Percentiles rank a stretch among this genome's conserved stretches.
Evolutionary conservation across 2,797 vertebrate genomes (phyloP).

Genomic region (Sphenopsis melanotis): DNA sequence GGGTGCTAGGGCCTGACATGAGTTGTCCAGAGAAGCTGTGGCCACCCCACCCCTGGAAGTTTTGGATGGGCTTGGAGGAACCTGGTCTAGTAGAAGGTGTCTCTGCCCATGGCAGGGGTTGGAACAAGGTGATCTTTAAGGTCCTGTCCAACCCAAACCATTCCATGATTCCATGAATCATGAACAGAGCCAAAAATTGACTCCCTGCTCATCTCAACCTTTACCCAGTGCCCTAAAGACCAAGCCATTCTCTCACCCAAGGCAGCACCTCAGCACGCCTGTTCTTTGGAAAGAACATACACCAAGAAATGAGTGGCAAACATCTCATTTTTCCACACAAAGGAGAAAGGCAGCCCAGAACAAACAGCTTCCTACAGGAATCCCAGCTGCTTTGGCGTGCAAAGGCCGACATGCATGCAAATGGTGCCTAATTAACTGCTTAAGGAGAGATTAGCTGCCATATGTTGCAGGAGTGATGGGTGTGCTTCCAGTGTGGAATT

Average conservation of each 20-base stretch:
- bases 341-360: neutral
- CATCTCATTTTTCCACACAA: neutral
- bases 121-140: neutral
- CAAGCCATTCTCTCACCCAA: accelerated
- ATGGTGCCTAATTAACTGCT: slow-evolving; percentile 63
- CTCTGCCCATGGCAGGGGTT: neutral
- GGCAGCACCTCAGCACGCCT: neutral
- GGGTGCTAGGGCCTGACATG: neutral
- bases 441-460: slow-evolving; percentile 64
- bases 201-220: neutral
- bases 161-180: neutral
- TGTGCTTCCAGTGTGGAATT: slow-evolving; percentile 9
- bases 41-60: neutral
- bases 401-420: slow-evolving; percentile 30
- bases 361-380: slow-evolving; percentile 21
- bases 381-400: neutral
- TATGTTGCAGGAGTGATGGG: slow-evolving; percentile 51
- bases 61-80: neutral
- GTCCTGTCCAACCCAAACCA: neutral
- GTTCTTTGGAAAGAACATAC: neutral
- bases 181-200: neutral
- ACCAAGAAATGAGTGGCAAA: neutral
- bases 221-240: too few relatives aligned
- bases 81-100: neutral
- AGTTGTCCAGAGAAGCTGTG: neutral